These are phyloP conservation scores for Liodrosophila aerea DNA, from an alignment of 2,888 invertebrate genomes.

Conservation along the genomic window DNA sequence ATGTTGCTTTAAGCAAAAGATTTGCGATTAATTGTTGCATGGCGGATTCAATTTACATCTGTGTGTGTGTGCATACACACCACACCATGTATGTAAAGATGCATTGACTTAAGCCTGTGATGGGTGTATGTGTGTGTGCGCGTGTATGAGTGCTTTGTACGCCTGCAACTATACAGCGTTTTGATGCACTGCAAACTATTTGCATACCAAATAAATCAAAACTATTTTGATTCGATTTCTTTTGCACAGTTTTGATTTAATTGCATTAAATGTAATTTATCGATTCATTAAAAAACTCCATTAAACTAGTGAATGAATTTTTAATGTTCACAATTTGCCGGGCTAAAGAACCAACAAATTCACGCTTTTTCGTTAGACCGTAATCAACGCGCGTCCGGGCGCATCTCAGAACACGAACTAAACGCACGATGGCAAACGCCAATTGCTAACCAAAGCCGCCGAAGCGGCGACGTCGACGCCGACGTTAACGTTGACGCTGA, in stretches of 20 bases:
- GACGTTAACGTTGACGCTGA: conserved; percentile 19
- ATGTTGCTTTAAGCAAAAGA: conserved; percentile 69
- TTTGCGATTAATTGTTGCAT: conserved; percentile 80
- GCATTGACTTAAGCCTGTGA: conserved; percentile 9
- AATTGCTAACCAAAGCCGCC: conserved; percentile 32
- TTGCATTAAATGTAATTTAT: neutral
- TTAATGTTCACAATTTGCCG: conserved; percentile 42
- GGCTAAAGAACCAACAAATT: conserved; percentile 22
- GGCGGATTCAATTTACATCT: conserved; percentile 67
- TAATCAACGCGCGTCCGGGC: conserved; percentile 75
- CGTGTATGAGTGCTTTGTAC: conserved; percentile 28
- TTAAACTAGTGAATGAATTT: conserved; percentile 8
- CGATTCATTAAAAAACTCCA: neutral
- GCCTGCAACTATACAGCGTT: conserved; percentile 52
- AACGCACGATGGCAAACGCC: conserved; percentile 46
- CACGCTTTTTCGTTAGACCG: conserved; percentile 42
- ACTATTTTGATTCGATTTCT: conserved; percentile 11
- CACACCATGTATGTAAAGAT: conserved; percentile 12
- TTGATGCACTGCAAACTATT: neutral
- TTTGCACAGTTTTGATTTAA: conserved; percentile 6
- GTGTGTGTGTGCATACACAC: too few species aligned
- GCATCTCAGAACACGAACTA: conserved; percentile 81
- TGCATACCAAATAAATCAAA: conserved; percentile 10
- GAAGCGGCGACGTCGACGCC: conserved; percentile 46
- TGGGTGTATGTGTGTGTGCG: conserved; percentile 5